Base-by-base conservation (phyloP, 2,888 invertebrate genomes). In the Eulithis prunata region DNA sequence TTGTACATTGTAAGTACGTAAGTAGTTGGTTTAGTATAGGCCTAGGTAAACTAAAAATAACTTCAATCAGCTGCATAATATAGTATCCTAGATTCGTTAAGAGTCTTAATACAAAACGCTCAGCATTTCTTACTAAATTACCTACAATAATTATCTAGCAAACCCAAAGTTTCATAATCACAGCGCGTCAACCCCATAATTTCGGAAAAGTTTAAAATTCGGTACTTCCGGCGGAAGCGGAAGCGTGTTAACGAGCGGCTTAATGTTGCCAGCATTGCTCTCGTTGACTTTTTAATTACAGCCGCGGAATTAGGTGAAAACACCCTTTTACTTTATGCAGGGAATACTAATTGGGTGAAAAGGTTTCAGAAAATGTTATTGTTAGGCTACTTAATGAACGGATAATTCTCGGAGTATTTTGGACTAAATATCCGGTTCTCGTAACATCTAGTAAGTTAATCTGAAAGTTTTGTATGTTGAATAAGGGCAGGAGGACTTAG, bases 231-330 rank as follows among this genome's bases (percentile, higher is more conserved):
- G 54, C 77, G 70, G 75, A 71, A 77, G 74, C 77, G 78, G 74
- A 75, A 69, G 77, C 74, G 78, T 85, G 89, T 88, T 89, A 90
- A 89, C 89, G 89, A 88, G 85, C 80, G 85, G 85, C 87, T 91
- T 90, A 90, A 88, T 86, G 89, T 85, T 88, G 87, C 83, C 87
- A 86, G 77, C 86, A 84, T 82, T 85, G 84, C 69, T 67, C 72
- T 71, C 77, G 77, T 78, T 88, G 91, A 91, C 92, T 91, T 91
- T 91, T 91, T 91, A 91, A 91, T 91, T 91, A 90, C 86, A 73
- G 75, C 81, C 78, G 82, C 75, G 83, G 84, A 90, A 91, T 91
- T 87, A 88, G 86, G 91, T 91, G 91, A 85, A 83, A 91, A 91
- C 82, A 83, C 80, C 84, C 84, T 79, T 75, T 71, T 76, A 81